These are phyloP conservation scores for Cyprinodon variegatus DNA, from an alignment of 2,113 vertebrate species.

Conservation along the genomic window DNA sequence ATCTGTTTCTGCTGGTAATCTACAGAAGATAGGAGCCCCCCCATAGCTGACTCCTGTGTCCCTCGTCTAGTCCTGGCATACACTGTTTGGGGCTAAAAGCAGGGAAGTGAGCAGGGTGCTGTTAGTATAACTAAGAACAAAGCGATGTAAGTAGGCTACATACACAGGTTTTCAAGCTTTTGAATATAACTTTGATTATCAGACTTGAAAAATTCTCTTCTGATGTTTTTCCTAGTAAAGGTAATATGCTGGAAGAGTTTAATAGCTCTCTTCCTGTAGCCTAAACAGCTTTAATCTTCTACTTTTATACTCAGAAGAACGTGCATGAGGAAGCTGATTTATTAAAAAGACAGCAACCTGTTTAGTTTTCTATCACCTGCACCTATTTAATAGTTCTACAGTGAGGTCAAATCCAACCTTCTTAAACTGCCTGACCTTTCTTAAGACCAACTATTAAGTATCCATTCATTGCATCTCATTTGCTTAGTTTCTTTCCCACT, in stretches of 20 bases:
- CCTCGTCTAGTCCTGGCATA: constrained; percentile 16
- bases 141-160: not conserved
- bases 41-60: constrained; percentile 33
- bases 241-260: not conserved
- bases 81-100: not conserved
- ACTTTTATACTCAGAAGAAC: constrained; percentile 2
- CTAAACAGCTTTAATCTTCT: not conserved
- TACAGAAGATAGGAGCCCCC: constrained; percentile 45
- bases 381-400: constrained; percentile 30
- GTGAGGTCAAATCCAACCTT: constrained; percentile 34
- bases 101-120: not conserved
- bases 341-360: not conserved
- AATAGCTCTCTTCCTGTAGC: not conserved
- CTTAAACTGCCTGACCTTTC: constrained; percentile 33
- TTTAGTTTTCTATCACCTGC: constrained; percentile 13
- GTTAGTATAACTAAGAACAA: not conserved
- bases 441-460: constrained; percentile 51
- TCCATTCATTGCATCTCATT: constrained; percentile 6
- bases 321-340: not conserved
- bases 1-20: constrained; percentile 50
- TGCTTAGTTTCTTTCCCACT: not conserved
- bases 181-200: not conserved
- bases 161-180: not conserved
- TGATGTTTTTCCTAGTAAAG: not conserved
- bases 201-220: not conserved